Percentiles rank a stretch among this genome's conserved stretches.
Evolutionary conservation across 1,140 invertebrate genomes (phyloP).

Genomic region (Drosophila repletoides): DNA sequence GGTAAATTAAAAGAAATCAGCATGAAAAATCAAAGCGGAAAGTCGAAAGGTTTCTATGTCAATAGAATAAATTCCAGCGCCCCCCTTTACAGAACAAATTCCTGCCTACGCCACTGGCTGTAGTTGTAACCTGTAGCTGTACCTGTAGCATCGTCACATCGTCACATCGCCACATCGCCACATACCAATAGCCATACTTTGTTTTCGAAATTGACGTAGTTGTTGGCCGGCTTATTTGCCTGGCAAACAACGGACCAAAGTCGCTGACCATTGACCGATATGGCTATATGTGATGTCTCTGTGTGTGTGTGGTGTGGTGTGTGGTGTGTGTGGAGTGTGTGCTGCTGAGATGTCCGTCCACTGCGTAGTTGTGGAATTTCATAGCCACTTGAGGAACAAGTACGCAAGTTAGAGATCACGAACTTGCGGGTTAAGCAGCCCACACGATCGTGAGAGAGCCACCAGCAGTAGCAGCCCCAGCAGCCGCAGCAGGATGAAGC

Average conservation of each 20-base stretch:
- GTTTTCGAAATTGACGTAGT: conserved; percentile 25
- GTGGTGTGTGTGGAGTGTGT: too few relatives aligned
- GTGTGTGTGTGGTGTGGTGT: background rate
- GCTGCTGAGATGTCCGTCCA: conserved; percentile 19
- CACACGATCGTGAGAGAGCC: conserved; percentile 58
- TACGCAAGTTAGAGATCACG: conserved; percentile 72
- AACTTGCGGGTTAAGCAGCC: conserved; percentile 67
- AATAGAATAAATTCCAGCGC: too few relatives aligned
- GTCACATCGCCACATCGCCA: conserved; percentile 15
- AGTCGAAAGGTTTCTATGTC: too few relatives aligned
- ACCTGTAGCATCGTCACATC: conserved; percentile 13
- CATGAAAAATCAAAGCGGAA: too few relatives aligned
- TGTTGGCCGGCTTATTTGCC: conserved; percentile 54
- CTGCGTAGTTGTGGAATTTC: conserved; percentile 73
- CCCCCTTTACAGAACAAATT: background rate
- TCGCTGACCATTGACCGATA: conserved; percentile 74
- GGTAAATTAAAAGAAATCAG: too few relatives aligned
- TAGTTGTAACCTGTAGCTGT: conserved; percentile 10
- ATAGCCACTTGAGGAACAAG: conserved; percentile 67
- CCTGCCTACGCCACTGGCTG: background rate
- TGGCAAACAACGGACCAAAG: conserved; percentile 63
- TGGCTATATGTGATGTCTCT: conserved; percentile 18
- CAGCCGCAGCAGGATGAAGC: conserved; percentile 17
- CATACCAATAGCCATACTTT: conserved; percentile 36
- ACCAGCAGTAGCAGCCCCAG: too few relatives aligned